Conservation (phyloP, 1,140 invertebrate species). For the Drosophila arawakana region DNA sequence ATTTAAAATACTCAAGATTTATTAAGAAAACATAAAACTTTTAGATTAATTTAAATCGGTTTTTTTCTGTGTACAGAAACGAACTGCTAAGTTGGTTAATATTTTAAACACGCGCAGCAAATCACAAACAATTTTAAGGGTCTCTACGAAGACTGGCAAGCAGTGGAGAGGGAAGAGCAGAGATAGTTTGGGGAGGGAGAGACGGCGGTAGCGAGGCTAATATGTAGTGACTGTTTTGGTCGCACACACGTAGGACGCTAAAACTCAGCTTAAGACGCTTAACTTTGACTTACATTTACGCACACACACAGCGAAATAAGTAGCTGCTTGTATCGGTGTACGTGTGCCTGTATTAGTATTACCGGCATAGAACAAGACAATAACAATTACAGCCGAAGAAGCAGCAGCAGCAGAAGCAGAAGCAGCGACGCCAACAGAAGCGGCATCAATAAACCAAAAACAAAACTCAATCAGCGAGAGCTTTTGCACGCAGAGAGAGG, state of each 20-base stretch:
- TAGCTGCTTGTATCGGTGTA: constrained; percentile 15
- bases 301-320: constrained; percentile 7
- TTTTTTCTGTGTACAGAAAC: constrained; percentile 15
- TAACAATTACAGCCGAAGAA: constrained; percentile 59
- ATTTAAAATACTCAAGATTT: not conserved
- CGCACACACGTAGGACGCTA: constrained; percentile 46
- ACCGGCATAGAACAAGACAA: constrained; percentile 67
- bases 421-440: constrained; percentile 25
- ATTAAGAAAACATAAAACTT: no score
- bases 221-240: constrained; percentile 49
- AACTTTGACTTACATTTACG: constrained; percentile 64
- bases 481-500: not conserved
- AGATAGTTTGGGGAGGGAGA: not conserved
- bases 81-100: constrained; percentile 55
- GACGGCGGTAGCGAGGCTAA: not conserved
- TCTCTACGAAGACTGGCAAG: not conserved
- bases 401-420: constrained; percentile 27
- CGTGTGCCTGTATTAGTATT: constrained; percentile 49
- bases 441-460: constrained; percentile 58
- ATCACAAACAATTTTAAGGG: constrained; percentile 34
- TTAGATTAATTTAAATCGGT: no score
- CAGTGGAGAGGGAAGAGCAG: not conserved
- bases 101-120: constrained; percentile 66
- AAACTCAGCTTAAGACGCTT: constrained; percentile 63
- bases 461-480: constrained; percentile 28